Evolutionary conservation across 1,140 invertebrate genomes (phyloP).

Genomic region (Holcopasites calliopsidis): DNA sequence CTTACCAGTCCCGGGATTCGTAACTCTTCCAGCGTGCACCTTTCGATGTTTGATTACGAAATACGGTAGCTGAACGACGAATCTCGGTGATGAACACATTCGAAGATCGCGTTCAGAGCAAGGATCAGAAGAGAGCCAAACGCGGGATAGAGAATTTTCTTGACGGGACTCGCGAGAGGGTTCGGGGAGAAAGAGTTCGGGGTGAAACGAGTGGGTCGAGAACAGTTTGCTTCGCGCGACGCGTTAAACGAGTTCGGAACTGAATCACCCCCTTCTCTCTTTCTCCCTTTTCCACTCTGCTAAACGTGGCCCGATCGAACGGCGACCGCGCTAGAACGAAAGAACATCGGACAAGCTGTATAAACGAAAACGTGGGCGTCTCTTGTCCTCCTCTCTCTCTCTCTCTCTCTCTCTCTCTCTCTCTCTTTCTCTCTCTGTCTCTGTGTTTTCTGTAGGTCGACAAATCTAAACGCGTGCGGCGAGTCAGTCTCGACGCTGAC

Average conservation of each 20-base stretch:
- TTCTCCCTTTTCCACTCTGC: no score
- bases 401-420: conserved; percentile 70
- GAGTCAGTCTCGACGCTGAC: conserved; percentile 80
- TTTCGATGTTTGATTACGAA: neutral
- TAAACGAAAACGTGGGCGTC: conserved; percentile 66
- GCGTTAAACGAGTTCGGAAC: no score
- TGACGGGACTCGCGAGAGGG: conserved; percentile 39
- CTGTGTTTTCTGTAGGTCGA: conserved; percentile 80
- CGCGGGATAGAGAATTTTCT: conserved; percentile 35
- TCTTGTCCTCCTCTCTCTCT: conserved; percentile 73
- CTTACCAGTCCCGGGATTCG: conserved; percentile 50
- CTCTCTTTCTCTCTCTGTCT: no score
- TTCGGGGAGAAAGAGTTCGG: conserved; percentile 28
- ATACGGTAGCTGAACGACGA: conserved; percentile 24
- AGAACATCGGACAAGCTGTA: neutral
- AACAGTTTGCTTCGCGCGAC: no score
- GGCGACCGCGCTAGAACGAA: neutral
- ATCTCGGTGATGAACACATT: conserved; percentile 29
- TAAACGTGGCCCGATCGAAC: conserved; percentile 7
- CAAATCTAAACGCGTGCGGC: conserved; percentile 80
- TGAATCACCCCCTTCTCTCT: no score
- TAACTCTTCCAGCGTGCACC: neutral
- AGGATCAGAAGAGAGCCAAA: conserved; percentile 67
- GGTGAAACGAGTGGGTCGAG: no score
- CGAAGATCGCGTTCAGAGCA: conserved; percentile 57